These are phyloP conservation scores for Micrasema longulum DNA, from an alignment of 1,140 invertebrate genomes.

Conservation along the genomic window DNA sequence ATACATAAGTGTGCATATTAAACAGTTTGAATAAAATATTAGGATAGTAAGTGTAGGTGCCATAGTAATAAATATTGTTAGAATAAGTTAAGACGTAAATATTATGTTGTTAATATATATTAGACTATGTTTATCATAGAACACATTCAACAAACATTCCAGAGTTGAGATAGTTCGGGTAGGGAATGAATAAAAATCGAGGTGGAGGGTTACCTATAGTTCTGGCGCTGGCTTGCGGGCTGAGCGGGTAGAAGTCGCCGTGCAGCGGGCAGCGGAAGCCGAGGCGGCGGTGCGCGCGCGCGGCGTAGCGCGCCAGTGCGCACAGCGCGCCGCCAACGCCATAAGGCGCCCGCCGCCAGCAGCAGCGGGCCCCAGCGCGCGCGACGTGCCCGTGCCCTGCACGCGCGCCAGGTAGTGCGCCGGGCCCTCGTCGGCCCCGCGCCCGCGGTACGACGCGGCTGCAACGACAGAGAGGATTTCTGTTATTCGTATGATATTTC, in stretches of 20 bases:
- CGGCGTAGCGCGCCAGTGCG: slow-evolving; percentile 74
- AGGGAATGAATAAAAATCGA: too few relatives aligned
- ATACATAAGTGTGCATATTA: too few relatives aligned
- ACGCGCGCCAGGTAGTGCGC: slow-evolving; percentile 77
- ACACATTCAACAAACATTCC: too few relatives aligned
- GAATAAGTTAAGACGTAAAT: too few relatives aligned
- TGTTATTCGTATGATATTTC: too few relatives aligned
- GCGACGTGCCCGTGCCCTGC: slow-evolving; percentile 78
- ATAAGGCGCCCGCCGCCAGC: slow-evolving; percentile 76
- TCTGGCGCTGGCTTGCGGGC: slow-evolving; percentile 69
- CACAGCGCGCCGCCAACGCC: slow-evolving; percentile 73
- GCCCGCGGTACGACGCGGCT: slow-evolving; percentile 81
- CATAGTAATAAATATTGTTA: too few relatives aligned
- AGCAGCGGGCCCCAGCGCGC: slow-evolving; percentile 79
- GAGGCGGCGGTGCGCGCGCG: slow-evolving; percentile 74
- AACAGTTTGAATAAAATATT: too few relatives aligned
- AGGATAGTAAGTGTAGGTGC: too few relatives aligned
- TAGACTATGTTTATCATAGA: too few relatives aligned
- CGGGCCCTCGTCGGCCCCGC: slow-evolving; percentile 75
- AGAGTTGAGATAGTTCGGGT: too few relatives aligned
- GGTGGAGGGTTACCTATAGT: slow-evolving; percentile 57
- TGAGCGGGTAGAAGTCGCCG: slow-evolving; percentile 81
- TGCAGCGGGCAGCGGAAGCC: slow-evolving; percentile 83
- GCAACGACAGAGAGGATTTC: too few relatives aligned
- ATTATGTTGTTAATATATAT: too few relatives aligned